Evolutionary conservation across 2,113 vertebrate genomes (phyloP), one percentile per base, ranked within the genome.

Genomic region (Seriola rivoliana): DNA sequence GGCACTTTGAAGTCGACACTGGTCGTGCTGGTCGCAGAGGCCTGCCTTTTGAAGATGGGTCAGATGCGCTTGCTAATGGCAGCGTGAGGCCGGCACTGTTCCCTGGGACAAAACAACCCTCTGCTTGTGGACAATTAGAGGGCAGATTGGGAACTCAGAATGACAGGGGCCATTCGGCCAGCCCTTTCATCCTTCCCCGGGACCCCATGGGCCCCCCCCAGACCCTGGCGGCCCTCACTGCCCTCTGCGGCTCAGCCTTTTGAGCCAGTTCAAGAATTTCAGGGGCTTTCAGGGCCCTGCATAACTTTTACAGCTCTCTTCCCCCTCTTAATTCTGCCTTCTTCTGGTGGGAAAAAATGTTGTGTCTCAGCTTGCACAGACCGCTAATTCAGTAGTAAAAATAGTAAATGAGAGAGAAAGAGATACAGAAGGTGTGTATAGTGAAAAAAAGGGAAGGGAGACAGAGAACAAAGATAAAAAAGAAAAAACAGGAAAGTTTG

Each of bases 91-190:
- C 71, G 84, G 77, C 87, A 88, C 91, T 92, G 93, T 93, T 91
- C 85, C 60, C 89, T 74, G 87, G 92, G 87, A 94, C 93, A 95
- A 93, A 95, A 95, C 92, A 92, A 84, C 83, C 85, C 88, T 92
- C 92, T 93, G 91, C 93, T 94, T 93, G 92, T 84, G 91, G 89
- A 95, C 93, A 95, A 95, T 95, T 95, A 95, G 93, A 94, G 91
- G 88, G 88, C 87, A 91, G 93, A 94, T 93, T 93, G 92, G 93
- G 93, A 95, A 94, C 88, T 88, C 85, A 75, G 88, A 91, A 92
- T 94, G 91, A 94, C 93, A 92, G 91, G 88, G 89, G 89, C 91
- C 91, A 87, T 93, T 91, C 80, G 86, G 84, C 82, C 85, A 75
- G 72, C 82, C 76, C 93, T 95, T 94, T 95, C 88, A 94, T 95